Conservation (phyloP, 2,888 invertebrate species). For the Melanargia galathea region DNA sequence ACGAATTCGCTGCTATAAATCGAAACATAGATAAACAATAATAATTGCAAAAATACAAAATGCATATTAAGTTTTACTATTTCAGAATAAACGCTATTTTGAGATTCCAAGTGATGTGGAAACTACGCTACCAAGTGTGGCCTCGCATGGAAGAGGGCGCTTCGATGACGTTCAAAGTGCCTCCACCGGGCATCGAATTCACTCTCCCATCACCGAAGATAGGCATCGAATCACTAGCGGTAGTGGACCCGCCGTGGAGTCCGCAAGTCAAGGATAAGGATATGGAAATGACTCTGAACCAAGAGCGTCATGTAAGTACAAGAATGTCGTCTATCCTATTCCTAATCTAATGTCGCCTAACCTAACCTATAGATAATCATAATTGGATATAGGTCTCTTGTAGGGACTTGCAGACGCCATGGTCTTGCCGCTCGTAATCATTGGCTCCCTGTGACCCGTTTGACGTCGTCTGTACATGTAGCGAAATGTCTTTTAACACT, state of each 20-base stretch:
- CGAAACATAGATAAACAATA: too few species aligned
- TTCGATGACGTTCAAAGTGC: constrained; percentile 97
- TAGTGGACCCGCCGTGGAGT: constrained; percentile 99
- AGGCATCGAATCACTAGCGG: constrained; percentile 95
- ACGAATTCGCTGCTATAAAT: too few species aligned
- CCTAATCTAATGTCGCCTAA: too few species aligned
- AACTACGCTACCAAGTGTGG: constrained; percentile 98
- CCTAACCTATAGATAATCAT: too few species aligned
- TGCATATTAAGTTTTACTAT: constrained; percentile 13
- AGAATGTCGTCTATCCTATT: background rate
- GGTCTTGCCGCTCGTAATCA: too few species aligned
- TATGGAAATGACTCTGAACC: constrained; percentile 98
- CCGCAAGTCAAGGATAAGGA: constrained; percentile 99
- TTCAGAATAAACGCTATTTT: constrained; percentile 77
- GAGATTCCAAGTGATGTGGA: constrained; percentile 97
- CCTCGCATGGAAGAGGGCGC: constrained; percentile 99
- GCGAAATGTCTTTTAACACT: too few species aligned
- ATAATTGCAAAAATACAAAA: too few species aligned
- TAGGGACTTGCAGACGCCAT: too few species aligned
- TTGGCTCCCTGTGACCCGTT: too few species aligned
- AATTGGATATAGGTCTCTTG: too few species aligned
- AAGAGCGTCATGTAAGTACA: constrained; percentile 93
- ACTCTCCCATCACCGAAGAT: constrained; percentile 99
- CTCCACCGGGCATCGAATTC: constrained; percentile 99
- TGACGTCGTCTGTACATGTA: too few species aligned